Conservation (phyloP, 2,113 vertebrate genomes). For the Chaetodon auriga region DNA sequence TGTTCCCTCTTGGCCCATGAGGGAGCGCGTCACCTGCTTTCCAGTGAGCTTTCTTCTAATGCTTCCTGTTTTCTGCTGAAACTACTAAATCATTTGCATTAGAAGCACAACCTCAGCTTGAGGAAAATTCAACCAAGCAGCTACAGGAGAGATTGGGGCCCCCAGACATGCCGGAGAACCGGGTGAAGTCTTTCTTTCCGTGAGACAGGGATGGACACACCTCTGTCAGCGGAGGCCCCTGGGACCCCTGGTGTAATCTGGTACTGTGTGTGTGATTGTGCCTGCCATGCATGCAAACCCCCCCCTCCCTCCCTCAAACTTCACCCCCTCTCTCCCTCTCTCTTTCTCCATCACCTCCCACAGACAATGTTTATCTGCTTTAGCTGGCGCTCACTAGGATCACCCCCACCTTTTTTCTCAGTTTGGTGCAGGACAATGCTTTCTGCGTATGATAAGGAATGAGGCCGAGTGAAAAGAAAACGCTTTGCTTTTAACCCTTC, state of each 20-base stretch:
- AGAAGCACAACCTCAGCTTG: constrained; percentile 20
- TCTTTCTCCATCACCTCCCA: constrained; percentile 62
- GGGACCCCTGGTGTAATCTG: constrained; percentile 71
- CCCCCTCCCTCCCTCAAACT: background rate
- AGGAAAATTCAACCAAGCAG: constrained; percentile 35
- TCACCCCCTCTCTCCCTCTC: constrained; percentile 22
- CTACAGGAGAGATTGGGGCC: constrained; percentile 30
- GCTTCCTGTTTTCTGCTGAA: constrained; percentile 30
- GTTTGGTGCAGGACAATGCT: constrained; percentile 35
- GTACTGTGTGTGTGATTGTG: constrained; percentile 48
- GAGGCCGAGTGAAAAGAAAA: background rate
- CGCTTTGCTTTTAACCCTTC: constrained; percentile 50
- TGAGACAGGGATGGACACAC: constrained; percentile 57
- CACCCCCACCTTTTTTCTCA: background rate
- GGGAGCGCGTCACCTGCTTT: constrained; percentile 61
- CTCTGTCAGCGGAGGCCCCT: constrained; percentile 59
- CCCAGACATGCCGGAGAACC: constrained; percentile 31
- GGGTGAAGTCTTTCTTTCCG: constrained; percentile 62
- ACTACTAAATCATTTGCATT: constrained; percentile 23
- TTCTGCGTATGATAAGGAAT: constrained; percentile 40
- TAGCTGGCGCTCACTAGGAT: constrained; percentile 4
- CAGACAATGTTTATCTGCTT: constrained; percentile 67
- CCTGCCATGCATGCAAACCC: constrained; percentile 26
- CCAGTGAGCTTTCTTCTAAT: background rate
- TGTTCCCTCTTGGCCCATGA: constrained; percentile 54